These are phyloP conservation scores for Agrochola lychnidis DNA, from an alignment of 2,888 invertebrate genomes.

Conservation along the genomic window DNA sequence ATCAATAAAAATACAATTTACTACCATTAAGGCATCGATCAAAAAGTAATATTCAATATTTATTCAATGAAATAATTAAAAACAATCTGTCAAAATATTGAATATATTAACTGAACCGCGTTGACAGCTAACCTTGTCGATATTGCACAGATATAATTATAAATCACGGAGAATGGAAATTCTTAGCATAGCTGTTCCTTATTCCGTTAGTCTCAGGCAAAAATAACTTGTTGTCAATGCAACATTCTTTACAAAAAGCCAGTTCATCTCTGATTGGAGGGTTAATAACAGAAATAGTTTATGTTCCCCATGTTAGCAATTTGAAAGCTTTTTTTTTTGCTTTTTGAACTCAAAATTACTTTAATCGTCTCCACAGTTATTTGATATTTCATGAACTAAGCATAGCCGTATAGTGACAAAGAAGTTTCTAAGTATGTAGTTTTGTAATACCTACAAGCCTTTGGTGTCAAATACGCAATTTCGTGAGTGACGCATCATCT, in stretches of 20 bases:
- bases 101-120: constrained; percentile 66
- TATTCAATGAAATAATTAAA: not conserved
- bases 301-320: no score
- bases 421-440: not conserved
- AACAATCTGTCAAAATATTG: constrained; percentile 63
- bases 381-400: not conserved
- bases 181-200: constrained; percentile 71
- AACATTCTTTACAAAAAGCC: constrained; percentile 26
- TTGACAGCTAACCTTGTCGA: constrained; percentile 75
- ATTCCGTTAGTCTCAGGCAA: constrained; percentile 69
- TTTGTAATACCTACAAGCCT: constrained; percentile 39
- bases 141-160: constrained; percentile 63
- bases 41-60: not conserved
- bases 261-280: not conserved
- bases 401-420: not conserved
- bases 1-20: not conserved
- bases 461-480: constrained; percentile 33
- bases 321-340: no score
- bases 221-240: constrained; percentile 55
- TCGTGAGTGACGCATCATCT: constrained; percentile 40
- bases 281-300: not conserved
- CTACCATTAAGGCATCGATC: not conserved
- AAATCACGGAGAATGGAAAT: constrained; percentile 82
- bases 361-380: not conserved
- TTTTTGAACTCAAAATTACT: no score